These are phyloP conservation scores for Sarcophilus harrisii DNA, from an alignment of 2,797 vertebrate species.

Conservation along the genomic window DNA sequence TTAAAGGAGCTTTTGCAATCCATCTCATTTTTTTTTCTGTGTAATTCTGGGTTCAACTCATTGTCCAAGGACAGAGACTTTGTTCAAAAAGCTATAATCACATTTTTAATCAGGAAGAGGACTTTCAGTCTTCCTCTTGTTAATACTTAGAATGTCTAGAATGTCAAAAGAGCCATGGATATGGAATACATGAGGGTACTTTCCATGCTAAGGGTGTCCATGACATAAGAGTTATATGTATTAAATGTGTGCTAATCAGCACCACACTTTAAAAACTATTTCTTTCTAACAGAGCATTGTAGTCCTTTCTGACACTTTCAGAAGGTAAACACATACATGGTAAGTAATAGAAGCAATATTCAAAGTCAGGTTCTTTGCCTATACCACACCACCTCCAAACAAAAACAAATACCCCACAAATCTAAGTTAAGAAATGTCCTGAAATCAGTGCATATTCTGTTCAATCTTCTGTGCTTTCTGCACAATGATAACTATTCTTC, in stretches of 20 bases:
- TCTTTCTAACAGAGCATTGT: background rate
- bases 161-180: background rate
- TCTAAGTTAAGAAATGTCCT: background rate
- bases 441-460: background rate
- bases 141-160: background rate
- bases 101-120: background rate
- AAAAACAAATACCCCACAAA: background rate
- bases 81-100: background rate
- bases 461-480: background rate
- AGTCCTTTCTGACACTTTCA: background rate
- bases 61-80: background rate
- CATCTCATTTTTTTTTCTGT: background rate
- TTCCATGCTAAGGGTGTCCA: background rate
- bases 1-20: background rate
- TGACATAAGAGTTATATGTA: background rate
- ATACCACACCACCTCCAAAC: background rate
- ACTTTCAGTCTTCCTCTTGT: background rate
- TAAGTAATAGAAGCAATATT: background rate
- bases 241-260: background rate
- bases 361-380: background rate
- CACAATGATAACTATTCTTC: background rate
- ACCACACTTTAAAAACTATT: background rate
- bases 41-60: background rate
- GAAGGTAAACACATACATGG: background rate
- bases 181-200: fast-evolving